Evolutionary conservation across 2,113 vertebrate species (phyloP), one percentile per base, ranked within the genome.

Genomic region (Ovibos moschatus): DNA sequence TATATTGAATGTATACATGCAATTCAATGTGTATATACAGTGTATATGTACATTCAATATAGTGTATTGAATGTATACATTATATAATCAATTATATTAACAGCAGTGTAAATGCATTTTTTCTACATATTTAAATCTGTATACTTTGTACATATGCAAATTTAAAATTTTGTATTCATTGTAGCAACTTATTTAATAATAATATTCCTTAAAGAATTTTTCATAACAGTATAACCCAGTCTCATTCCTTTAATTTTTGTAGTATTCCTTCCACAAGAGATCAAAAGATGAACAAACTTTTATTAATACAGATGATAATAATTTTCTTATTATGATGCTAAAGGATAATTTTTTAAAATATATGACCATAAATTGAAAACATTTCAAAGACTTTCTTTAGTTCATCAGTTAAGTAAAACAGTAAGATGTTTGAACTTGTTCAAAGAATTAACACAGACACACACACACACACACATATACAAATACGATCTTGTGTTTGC

Each of bases 401-500:
- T 25, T 84, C 19, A 17, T 60, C 2, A 3, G 58, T 43, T 55
- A 95, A 62, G 55, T 36, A 64, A 4, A 82, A 15, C 23, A 82
- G 2, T 58, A 78, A 87, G 17, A 67, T 67, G 1, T 36, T 83
- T 89, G 5, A 51, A 83, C 21, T 96, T 23, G 7, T 57, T 93
- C 14, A 91, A 87, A 74, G 7, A 79, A 84, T 33, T 83, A 27
- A 58, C 57, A 58, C 10, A 67, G 10, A 57, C 25, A 78, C 4
- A 43, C 0, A 27, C 0, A 30, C 21, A 40, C 27, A 81, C 55
- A 67, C 9, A n/a, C 13, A 13, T 6, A 50, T 13, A 91, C 1
- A 53, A 0, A 33, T 0, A 62, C 0, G 0, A 43, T 76, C 71
- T 36, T 43, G 36, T 43, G 23, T 25, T 43, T 76, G 23, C 23